phyloP scores from a whole-genome alignment of 1,140 invertebrate species.

The Calosoma granatense region DNA sequence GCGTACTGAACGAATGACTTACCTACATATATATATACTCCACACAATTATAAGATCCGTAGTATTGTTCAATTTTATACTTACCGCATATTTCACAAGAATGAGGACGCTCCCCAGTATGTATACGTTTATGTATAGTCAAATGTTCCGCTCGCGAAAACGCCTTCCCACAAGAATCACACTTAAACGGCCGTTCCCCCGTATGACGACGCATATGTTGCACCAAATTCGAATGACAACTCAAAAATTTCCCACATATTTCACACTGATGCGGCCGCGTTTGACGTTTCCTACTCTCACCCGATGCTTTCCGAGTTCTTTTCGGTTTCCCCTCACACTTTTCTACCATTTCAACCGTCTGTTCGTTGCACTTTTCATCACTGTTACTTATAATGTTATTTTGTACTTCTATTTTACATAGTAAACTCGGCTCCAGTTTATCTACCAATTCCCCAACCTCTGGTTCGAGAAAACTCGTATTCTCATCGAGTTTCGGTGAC shows the following conservation, averaged over 20 bases:
- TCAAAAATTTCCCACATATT: slow-evolving; percentile 20
- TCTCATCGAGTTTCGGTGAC: too few species aligned
- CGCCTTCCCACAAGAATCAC: slow-evolving; percentile 42
- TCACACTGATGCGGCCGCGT: slow-evolving; percentile 17
- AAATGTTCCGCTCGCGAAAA: slow-evolving; percentile 46
- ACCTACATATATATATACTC: background rate
- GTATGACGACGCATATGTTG: slow-evolving; percentile 30
- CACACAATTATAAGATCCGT: background rate
- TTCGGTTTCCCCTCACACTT: background rate
- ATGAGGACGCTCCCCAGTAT: slow-evolving; percentile 50
- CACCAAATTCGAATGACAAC: slow-evolving; percentile 18
- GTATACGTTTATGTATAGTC: slow-evolving; percentile 40
- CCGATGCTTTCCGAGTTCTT: slow-evolving; percentile 8
- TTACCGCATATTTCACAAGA: slow-evolving; percentile 50
- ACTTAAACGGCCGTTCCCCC: slow-evolving; percentile 48
- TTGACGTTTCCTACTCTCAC: background rate
- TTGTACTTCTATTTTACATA: slow-evolving; percentile 8
- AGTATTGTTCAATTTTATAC: background rate
- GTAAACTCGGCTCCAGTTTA: background rate
- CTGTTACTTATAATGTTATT: background rate
- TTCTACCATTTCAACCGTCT: slow-evolving; percentile 9
- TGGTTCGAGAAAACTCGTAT: too few species aligned
- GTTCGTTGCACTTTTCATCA: background rate
- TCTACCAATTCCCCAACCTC: background rate
- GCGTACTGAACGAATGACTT: slow-evolving; percentile 19